Base-by-base conservation (phyloP, 2,797 vertebrate genomes). In the Phyllotis vaccarum region DNA sequence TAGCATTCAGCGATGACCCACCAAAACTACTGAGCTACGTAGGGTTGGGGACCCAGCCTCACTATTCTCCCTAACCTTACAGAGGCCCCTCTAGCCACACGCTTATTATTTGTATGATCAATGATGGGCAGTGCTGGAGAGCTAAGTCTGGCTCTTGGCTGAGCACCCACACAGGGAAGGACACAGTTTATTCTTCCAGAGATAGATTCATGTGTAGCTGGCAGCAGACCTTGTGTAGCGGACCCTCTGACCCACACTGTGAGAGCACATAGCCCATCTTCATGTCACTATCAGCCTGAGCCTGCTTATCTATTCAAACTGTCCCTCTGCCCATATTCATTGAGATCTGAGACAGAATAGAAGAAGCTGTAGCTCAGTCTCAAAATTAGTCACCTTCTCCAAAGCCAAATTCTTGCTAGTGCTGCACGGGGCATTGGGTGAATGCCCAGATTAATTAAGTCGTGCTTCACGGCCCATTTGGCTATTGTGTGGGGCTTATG, bases 371-470 rank as follows among this genome's bases (percentile, higher is more conserved):
- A 64, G 54, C n/a, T 72, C 78, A 78, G 82, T 60, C 76, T 86
- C 96, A 49, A 79, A 94, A 79, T 89, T 29, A 17, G 86, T 64
- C 62, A 95, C 81, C 54, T 92, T 94, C 86, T 83, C 75, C 9
- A 86, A 87, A 90, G 82, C 86, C 82, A 89, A 75, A 46, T 86
- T 70, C 95, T 90, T 16, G 52, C 52, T 56, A 89, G 86, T 72
- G 16, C 6, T 17, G 49, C n/a, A 21, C 46, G 60, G 88, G 94
- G 68, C 81, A 70, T 87, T 95, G 97, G 89, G 93, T 78, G 64
- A 0, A 0, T 62, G 90, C 96, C 96, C 96, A 87, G 90, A 95
- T 86, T 94, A 93, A 96, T 97, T 94, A 96, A 97, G 82, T 78
- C 79, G 94, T 92, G 78, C 85, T 90, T 96, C 96, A 89, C 90